Conservation (phyloP, 2,888 invertebrate species). For the Unio pictorum region DNA sequence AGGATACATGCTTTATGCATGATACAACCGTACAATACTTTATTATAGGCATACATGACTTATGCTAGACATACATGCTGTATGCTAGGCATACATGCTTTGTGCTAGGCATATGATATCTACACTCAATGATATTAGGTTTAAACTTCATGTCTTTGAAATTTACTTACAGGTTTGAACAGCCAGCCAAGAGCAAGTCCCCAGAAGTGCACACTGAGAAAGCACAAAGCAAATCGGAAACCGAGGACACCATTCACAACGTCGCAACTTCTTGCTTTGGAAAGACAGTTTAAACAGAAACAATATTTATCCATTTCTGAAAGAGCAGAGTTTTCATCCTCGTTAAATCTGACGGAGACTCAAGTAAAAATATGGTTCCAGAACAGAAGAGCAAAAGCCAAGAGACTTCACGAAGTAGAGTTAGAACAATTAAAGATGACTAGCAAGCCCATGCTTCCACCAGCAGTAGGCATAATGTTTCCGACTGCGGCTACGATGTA, state of each 20-base stretch:
- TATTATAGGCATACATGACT: too few relatives aligned
- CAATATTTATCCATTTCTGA: conserved; percentile 96
- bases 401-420: conserved; percentile 95
- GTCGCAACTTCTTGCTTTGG: conserved; percentile 90
- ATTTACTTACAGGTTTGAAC: conserved; percentile 35
- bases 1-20: too few relatives aligned
- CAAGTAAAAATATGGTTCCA: conserved; percentile 75
- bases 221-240: conserved; percentile 96
- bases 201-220: conserved; percentile 79
- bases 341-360: conserved; percentile 91
- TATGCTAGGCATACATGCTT: too few relatives aligned
- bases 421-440: conserved; percentile 91
- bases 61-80: too few relatives aligned
- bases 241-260: conserved; percentile 97
- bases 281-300: conserved; percentile 94
- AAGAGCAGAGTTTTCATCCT: conserved; percentile 93
- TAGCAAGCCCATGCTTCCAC: conserved; percentile 84
- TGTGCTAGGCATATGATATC: too few relatives aligned
- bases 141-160: not conserved
- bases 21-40: too few relatives aligned
- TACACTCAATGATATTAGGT: too few relatives aligned
- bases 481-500: conserved; percentile 55
- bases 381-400: conserved; percentile 86
- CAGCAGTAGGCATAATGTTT: conserved; percentile 56
- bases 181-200: conserved; percentile 59